Evolutionary conservation across 1,140 invertebrate species (phyloP).

Genomic region (Rhyacophila brunnea): DNA sequence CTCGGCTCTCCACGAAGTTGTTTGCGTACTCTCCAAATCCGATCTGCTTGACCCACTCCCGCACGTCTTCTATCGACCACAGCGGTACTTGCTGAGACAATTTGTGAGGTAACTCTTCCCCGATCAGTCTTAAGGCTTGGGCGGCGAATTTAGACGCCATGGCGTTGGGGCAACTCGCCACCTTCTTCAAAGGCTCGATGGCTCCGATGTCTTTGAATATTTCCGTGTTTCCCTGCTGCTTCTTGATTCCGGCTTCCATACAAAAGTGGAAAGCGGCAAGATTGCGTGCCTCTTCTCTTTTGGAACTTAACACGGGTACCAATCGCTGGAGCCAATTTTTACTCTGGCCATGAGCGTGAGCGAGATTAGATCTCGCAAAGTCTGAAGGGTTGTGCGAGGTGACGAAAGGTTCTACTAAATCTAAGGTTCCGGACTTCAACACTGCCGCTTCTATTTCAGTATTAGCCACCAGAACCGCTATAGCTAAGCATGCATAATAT

Average conservation of each 20-base stretch:
- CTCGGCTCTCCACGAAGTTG: constrained; percentile 86
- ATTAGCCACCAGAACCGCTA: constrained; percentile 94
- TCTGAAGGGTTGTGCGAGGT: constrained; percentile 90
- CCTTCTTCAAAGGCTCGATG: constrained; percentile 92
- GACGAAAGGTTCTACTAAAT: constrained; percentile 95
- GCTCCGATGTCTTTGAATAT: constrained; percentile 94
- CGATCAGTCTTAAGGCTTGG: constrained; percentile 91
- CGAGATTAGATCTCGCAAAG: constrained; percentile 89
- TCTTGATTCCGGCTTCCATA: constrained; percentile 98
- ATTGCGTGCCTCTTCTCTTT: constrained; percentile 93
- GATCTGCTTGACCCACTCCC: constrained; percentile 98
- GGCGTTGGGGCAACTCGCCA: constrained; percentile 96
- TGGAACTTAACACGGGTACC: constrained; percentile 93
- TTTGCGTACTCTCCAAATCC: constrained; percentile 83
- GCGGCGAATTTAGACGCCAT: constrained; percentile 96
- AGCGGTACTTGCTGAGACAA: constrained; percentile 96
- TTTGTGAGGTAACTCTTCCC: constrained; percentile 96
- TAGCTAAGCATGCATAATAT: constrained; percentile 98
- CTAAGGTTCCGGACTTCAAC: constrained; percentile 89
- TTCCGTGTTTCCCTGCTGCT: constrained; percentile 91
- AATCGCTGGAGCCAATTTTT: constrained; percentile 92
- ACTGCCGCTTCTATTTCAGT: constrained; percentile 98
- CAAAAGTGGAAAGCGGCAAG: constrained; percentile 98
- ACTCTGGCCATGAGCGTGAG: constrained; percentile 94
- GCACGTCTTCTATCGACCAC: constrained; percentile 95